Percentiles rank a stretch among this genome's conserved stretches.
Evolutionary conservation across 2,888 invertebrate species (phyloP).

Genomic region (Lepidochrysops patricia): DNA sequence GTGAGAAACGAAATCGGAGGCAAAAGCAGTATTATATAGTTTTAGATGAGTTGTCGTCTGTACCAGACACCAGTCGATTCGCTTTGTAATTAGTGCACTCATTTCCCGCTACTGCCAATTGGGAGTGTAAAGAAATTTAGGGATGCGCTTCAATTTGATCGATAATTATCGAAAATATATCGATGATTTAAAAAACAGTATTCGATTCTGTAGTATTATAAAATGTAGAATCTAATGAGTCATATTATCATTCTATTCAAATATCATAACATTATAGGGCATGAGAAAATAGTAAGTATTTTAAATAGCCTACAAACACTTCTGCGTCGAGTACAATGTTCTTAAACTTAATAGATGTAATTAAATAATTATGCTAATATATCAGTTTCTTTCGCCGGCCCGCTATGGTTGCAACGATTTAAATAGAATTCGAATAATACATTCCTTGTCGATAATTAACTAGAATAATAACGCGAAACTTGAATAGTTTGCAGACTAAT

Average conservation of each 20-base stretch:
- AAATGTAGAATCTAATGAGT: too few relatives aligned
- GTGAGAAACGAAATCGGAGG: not conserved
- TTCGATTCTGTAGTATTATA: too few relatives aligned
- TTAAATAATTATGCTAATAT: slow-evolving; percentile 23
- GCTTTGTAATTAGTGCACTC: slow-evolving; percentile 33
- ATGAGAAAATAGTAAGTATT: not conserved
- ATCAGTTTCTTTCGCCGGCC: slow-evolving; percentile 19
- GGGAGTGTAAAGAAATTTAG: slow-evolving; percentile 34
- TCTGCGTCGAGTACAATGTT: slow-evolving; percentile 8
- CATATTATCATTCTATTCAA: too few relatives aligned
- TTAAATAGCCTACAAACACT: slow-evolving; percentile 7
- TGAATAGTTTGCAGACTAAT: slow-evolving; percentile 9
- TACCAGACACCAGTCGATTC: slow-evolving; percentile 19
- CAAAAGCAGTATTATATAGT: not conserved
- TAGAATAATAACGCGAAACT: slow-evolving; percentile 10
- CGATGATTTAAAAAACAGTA: too few relatives aligned
- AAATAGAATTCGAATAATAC: slow-evolving; percentile 25
- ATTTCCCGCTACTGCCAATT: slow-evolving; percentile 48
- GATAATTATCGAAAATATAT: not conserved
- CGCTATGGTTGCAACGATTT: slow-evolving; percentile 23
- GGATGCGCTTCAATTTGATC: slow-evolving; percentile 25
- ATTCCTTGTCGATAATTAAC: slow-evolving; percentile 13
- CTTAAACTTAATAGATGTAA: slow-evolving; percentile 19
- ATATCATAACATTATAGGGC: not conserved
- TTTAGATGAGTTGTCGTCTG: slow-evolving; percentile 13